Percentiles rank a stretch among this genome's conserved stretches.
Evolutionary conservation across 2,113 vertebrate species (phyloP).

Genomic region (Podarcis cretensis): DNA sequence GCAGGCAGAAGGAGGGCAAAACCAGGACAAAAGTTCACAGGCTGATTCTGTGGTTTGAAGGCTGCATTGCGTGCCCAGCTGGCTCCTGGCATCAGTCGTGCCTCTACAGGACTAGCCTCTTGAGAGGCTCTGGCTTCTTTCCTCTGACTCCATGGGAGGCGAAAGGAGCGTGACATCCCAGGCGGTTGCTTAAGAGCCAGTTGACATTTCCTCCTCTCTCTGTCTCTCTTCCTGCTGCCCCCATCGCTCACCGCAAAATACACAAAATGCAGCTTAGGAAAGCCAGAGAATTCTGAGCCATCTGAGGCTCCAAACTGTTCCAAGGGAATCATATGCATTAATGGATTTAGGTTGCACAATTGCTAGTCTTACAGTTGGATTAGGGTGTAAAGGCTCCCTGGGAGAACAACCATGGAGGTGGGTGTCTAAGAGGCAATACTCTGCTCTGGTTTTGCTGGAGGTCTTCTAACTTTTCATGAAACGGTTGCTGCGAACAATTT

Average conservation of each 20-base stretch:
- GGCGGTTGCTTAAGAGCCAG: fast-evolving
- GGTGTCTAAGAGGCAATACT: background rate
- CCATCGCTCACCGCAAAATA: background rate
- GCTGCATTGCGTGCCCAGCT: background rate
- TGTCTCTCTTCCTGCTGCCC: background rate
- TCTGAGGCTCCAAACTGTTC: background rate
- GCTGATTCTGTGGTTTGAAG: background rate
- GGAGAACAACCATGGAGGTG: background rate
- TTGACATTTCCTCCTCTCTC: fast-evolving
- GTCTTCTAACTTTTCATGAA: background rate
- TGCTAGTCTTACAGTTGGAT: background rate
- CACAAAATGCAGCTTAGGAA: background rate
- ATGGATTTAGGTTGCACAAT: no score
- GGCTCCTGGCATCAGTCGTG: background rate
- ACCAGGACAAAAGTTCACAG: background rate
- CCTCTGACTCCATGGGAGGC: background rate
- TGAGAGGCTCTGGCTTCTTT: background rate
- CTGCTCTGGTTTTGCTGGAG: background rate
- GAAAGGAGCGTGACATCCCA: background rate
- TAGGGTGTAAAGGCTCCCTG: no score
- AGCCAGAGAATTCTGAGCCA: no score
- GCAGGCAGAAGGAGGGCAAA: background rate
- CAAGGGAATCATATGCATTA: background rate
- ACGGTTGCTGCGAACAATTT: background rate
- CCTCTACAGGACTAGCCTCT: background rate